Evolutionary conservation across 2,888 invertebrate genomes (phyloP), one percentile per base, ranked within the genome.

Genomic region (Epinotia brunnichana): DNA sequence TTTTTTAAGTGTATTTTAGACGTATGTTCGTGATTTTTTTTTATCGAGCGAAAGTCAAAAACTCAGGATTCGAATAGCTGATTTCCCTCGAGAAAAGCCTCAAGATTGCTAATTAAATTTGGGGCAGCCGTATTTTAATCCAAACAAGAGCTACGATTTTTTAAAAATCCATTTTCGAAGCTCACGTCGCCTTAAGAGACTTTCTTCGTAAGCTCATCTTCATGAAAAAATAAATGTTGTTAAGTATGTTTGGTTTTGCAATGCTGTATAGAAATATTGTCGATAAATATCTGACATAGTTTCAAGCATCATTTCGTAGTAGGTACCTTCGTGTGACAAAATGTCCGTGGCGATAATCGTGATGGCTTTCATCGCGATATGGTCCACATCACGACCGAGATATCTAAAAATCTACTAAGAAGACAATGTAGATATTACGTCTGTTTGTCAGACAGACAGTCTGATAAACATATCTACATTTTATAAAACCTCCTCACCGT

Each of bases 321-420:
- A 73, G 48, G n/a, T n/a, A n/a, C 44, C 57, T 78, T 84, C 83
- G 81, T 85, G 85, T 83, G 84, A 85, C 85, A 82, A 78, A 74
- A 24, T 79, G 81, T 81, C 83, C 80, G 78, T 73, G 77, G 74
- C 77, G 76, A 77, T 77, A 80, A 81, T 88, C 90, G 89, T 90
- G 89, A 85, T 86, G 77, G 86, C 87, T 90, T 90, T 88, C 89
- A 90, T 88, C 88, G 82, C 80, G 90, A 88, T 90, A 88, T 80
- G 83, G 78, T 74, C 81, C 81, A 82, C 83, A 83, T 87, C 87
- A 87, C 87, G 88, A 87, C 77, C 75, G 77, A 75, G 76, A 84
- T 83, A 85, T 85, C 84, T 82, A 75, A 76, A 80, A 77, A 85
- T 84, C 85, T 85, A 71, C 77, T 77, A 76, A 80, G 75, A 75